A percentile compares a stretch with the other conserved stretches of the same genome.
Conservation (phyloP, 64 coral and sea anemone genomes). For the Montipora efflorescens region DNA sequence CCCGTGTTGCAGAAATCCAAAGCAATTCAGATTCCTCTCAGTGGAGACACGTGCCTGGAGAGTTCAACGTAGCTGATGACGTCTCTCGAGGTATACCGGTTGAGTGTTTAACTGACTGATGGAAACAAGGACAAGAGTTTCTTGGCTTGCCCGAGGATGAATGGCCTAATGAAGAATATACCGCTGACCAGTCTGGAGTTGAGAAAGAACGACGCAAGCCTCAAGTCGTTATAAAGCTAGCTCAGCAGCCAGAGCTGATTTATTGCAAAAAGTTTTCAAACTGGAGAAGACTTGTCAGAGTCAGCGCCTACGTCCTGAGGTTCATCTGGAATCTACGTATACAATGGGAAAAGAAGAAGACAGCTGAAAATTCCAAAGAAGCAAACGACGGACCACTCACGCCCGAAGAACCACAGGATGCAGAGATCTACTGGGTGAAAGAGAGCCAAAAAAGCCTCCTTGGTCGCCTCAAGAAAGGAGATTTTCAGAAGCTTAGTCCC, state of each 20-base stretch:
- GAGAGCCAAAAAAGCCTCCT: too few species aligned
- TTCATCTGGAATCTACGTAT: conserved; percentile 22
- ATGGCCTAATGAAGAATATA: conserved; percentile 6
- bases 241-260: neutral
- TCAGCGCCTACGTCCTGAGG: conserved; percentile 38
- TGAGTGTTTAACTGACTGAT: neutral
- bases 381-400: conserved; percentile 38
- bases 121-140: neutral
- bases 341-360: neutral
- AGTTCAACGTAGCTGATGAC: too few species aligned
- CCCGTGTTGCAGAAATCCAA: neutral
- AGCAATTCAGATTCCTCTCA: too few species aligned
- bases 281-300: conserved; percentile 50
- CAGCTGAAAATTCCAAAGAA: neutral
- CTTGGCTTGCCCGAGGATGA: neutral
- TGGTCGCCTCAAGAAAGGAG: too few species aligned
- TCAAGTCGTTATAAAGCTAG: neutral
- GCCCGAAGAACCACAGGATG: conserved; percentile 31
- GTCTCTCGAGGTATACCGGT: neutral
- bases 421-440: neutral
- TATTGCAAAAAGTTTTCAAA: conserved; percentile 45
- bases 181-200: neutral
- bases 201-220: neutral
- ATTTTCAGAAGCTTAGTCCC: too few species aligned
- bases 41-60: too few species aligned